Base-by-base conservation (phyloP, 2,888 invertebrate species). In the Lypha dubia region DNA sequence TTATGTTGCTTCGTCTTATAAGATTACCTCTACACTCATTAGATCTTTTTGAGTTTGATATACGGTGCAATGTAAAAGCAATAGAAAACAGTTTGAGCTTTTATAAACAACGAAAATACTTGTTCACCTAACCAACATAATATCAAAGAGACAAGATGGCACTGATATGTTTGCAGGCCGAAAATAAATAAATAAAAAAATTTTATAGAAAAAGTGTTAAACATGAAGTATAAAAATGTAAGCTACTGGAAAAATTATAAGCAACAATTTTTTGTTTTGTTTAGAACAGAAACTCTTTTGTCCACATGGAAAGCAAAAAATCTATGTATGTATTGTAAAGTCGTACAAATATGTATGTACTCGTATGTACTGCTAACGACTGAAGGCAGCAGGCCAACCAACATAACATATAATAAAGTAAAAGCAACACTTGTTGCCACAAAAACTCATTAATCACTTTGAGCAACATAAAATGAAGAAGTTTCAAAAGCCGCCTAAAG, bases 391-490 rank as follows among this genome's bases (percentile, higher is more conserved):
- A n/a, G n/a, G n/a, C n/a, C n/a, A n/a, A n/a, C n/a, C n/a, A n/a
- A n/a, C n/a, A n/a, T 60, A 58, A 28, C n/a, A 17, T 58, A 46
- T 32, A 62, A 56, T 24, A 32, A 20, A 75, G n/a, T 44, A 65
- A 38, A 65, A 70, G 20, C 38, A 84, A 62, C 71, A 84, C 76
- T 76, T 80, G 80, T 56, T 73, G 67, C 74, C 56, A 75, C 65
- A 79, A 71, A 70, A 74, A 73, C 60, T 56, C 76, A 84, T 84
- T 84, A 84, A 84, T 84, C 84, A 84, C 84, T 67, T 53, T 60
- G 70, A 79, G 76, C 51, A 76, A 80, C 71, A 73, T 60, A 44
- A 75, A 76, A 35, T 65, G 51, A 73, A 76, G 84, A 76, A 62
- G 80, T 67, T 70, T 62, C 44, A 58, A 24, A 51, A 35, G 70